Percentiles rank a stretch among this genome's conserved stretches.
Conservation (phyloP, 2,888 invertebrate species). For the Perithous albicinctus region DNA sequence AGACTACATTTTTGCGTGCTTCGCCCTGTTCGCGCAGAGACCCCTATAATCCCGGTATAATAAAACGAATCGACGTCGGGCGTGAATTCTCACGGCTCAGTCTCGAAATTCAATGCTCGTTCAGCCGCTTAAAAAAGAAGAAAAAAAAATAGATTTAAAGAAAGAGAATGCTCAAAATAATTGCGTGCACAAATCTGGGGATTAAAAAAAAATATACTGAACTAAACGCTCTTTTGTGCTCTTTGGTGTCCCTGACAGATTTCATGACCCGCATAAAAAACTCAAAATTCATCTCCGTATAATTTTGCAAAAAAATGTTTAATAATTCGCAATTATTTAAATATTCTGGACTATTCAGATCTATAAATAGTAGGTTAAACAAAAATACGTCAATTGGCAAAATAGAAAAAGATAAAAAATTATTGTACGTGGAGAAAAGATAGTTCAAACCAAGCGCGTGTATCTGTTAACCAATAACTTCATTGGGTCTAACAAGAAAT, state of each 20-base stretch:
- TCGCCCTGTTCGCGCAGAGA: not conserved
- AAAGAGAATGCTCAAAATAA: constrained; percentile 14
- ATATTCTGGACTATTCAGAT: no score
- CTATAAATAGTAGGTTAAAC: no score
- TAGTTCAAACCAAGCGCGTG: no score
- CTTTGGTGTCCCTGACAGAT: not conserved
- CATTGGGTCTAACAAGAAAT: no score
- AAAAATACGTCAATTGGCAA: no score
- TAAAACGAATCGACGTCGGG: constrained; percentile 30
- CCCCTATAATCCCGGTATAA: constrained; percentile 23
- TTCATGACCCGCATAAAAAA: not conserved
- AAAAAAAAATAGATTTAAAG: not conserved
- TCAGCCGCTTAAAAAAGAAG: not conserved
- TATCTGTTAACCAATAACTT: no score
- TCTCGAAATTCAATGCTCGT: constrained; percentile 26
- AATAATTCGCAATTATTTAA: not conserved
- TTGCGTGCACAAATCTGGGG: not conserved
- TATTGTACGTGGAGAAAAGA: no score
- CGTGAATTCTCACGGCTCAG: constrained; percentile 43
- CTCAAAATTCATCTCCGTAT: not conserved
- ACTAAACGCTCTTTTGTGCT: not conserved
- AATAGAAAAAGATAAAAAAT: no score
- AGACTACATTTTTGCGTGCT: constrained; percentile 42
- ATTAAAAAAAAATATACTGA: not conserved
- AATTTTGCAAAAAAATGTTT: not conserved